phyloP scores from a whole-genome alignment of 2,797 vertebrate genomes.

The Schizopygopsis malacanthus region DNA sequence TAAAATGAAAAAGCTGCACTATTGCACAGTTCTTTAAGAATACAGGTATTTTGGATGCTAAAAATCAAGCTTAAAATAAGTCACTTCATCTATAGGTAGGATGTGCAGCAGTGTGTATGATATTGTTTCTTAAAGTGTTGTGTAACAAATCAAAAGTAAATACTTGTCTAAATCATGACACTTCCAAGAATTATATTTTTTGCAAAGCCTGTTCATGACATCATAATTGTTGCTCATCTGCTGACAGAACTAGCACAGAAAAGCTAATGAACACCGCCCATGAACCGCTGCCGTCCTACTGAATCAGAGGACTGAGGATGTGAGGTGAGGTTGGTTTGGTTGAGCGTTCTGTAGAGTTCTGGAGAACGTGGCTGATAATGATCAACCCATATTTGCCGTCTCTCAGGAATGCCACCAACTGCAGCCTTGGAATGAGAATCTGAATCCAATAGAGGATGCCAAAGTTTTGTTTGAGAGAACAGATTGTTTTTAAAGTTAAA shows the following conservation, averaged over 20 bases:
- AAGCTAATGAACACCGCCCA: slow-evolving; percentile 3
- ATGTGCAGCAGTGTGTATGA: slow-evolving; percentile 23
- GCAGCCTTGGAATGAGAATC: slow-evolving; percentile 25
- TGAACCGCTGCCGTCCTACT: background rate
- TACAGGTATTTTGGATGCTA: slow-evolving; percentile 21
- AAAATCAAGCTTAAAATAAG: slow-evolving; percentile 24
- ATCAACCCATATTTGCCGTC: slow-evolving; percentile 7
- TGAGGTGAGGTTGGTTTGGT: slow-evolving; percentile 50
- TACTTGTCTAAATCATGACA: slow-evolving; percentile 15
- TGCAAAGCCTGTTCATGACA: slow-evolving; percentile 51
- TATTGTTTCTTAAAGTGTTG: slow-evolving; percentile 9
- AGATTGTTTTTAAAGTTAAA: slow-evolving; percentile 32
- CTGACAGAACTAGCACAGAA: slow-evolving; percentile 23
- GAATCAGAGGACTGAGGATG: slow-evolving; percentile 2
- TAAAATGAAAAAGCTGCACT: slow-evolving; percentile 9
- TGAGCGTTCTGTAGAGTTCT: slow-evolving; percentile 14
- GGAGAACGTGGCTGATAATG: slow-evolving; percentile 6
- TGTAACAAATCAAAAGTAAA: slow-evolving; percentile 4
- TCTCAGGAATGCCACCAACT: slow-evolving; percentile 26
- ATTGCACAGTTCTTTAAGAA: slow-evolving; percentile 37
- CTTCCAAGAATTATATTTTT: slow-evolving; percentile 5
- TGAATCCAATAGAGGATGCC: slow-evolving; percentile 13
- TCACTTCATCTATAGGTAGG: slow-evolving; percentile 8
- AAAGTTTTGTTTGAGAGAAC: background rate
- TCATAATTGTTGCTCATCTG: slow-evolving; percentile 52